Base-by-base conservation (phyloP, 2,888 invertebrate species). In the Dorcus parallelipipedus region DNA sequence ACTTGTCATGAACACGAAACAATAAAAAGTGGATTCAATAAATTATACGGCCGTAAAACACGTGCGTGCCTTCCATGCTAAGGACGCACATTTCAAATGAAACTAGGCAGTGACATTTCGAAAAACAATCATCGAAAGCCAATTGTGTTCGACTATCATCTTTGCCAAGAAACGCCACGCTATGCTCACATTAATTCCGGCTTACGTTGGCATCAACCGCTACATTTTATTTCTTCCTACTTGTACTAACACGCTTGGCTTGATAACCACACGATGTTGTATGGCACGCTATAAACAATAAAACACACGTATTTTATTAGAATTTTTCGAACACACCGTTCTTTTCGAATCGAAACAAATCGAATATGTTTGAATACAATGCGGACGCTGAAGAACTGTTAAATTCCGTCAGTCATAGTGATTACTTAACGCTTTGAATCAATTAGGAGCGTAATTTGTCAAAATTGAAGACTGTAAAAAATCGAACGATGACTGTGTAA, bases 101-200 rank as follows among this genome's bases (percentile, higher is more conserved):
- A 45, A 45, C 45, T 45, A 45, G 45, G 45, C 45, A 45, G 23
- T 23, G 45, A 45, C 45, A 45, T 45, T 45, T 45, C 45, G 45
- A 45, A 45, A 45, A 45, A 45, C 45, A 10, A 45, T 45, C 23
- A 45, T 23, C 20, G 45, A 45, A 45, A 20, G 45, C 23, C 45
- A 20, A 45, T 45, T 45, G 45, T 45, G 17, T 45, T 33, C 23
- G 23, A 20, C 20, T 45, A 45, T 45, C 45, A 23, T 9, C 45
- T 10, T 10, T 20, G 45, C 23, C 20, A 23, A 45, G 45, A 45
- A 45, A 45, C 23, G 23, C 45, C 45, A 45, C 20, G 45, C 23
- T 45, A 45, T 45, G 45, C 23, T 45, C 45, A 23, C 45, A 45
- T 45, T 45, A 45, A 45, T 45, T 45, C 45, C 23, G 45, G 17